Evolutionary conservation across 2,797 vertebrate species (phyloP), one percentile per base, ranked within the genome.

Genomic region (Kryptopterus vitreolus): DNA sequence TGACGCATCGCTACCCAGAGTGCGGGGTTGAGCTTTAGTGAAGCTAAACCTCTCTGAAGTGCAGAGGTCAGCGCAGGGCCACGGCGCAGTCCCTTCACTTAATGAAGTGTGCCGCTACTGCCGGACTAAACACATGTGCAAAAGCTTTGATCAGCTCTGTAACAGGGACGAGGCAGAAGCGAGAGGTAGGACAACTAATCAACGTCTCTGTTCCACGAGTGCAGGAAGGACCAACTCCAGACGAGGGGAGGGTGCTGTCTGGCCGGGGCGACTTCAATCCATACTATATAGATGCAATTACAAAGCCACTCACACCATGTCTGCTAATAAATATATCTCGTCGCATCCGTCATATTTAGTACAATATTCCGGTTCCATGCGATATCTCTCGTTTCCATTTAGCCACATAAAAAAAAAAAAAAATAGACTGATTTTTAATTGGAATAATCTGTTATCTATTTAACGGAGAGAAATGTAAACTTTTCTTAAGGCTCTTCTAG

Each of bases 391-490:
- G 53, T 20, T 46, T 57, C 38, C 33, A 29, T 58, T 78, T 78
- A 24, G 76, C 6, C 13, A 16, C 13, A 1, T 24, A 15, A 13
- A 26, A 1, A 35, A 15, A 13, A 26, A 4, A 38, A 24, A 52
- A 55, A 66, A 24, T 20, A 12, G 50, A 84, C 85, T 69, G 80
- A 86, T 43, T 43, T 43, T 10, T 85, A 85, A 88, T 76, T 87
- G 59, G 57, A 77, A 82, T 80, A 59, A 87, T 82, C 76, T 83
- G 69, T 31, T 66, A 58, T 70, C 61, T 69, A 66, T 83, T 86
- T 81, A 68, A 52, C 73, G 43, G 80, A 48, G 65, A 83, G 81
- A 91, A 93, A 93, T 86, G 87, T 82, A 85, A 93, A 86, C 85
- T 76, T 52, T 82, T 12, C 75, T 85, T 85, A 88, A 53, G n/a